Percentiles rank a stretch among this genome's conserved stretches.
phyloP scores from a whole-genome alignment of 2,797 vertebrate species.

The Gadopsis marmoratus region DNA sequence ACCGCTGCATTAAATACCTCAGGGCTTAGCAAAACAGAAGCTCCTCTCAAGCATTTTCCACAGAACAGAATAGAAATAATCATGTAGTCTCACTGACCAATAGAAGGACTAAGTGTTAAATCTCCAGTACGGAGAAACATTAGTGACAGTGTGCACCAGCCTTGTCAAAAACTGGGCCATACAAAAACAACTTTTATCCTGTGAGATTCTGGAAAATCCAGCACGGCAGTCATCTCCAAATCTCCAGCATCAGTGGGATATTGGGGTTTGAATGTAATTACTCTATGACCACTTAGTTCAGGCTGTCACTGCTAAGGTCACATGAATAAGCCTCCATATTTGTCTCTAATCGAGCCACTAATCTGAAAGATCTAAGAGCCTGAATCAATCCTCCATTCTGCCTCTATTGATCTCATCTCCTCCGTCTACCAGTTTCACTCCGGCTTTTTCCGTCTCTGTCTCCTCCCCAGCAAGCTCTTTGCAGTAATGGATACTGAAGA shows the following conservation, averaged over 20 bases:
- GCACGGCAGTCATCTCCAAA: constrained; percentile 56
- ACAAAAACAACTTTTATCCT: constrained; percentile 50
- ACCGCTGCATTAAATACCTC: constrained; percentile 19
- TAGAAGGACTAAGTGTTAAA: constrained; percentile 34
- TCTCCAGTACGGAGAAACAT: constrained; percentile 26
- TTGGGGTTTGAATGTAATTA: constrained; percentile 79
- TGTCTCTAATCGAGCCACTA: constrained; percentile 82
- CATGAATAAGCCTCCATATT: constrained; percentile 82
- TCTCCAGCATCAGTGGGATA: constrained; percentile 71
- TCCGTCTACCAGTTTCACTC: constrained; percentile 75
- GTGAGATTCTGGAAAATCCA: constrained; percentile 53
- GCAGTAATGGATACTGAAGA: constrained; percentile 83
- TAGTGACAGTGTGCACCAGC: constrained; percentile 26
- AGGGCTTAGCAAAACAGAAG: constrained; percentile 26
- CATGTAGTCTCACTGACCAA: constrained; percentile 1
- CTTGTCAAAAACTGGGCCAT: constrained; percentile 61
- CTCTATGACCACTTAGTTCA: constrained; percentile 76
- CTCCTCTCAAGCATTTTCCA: constrained; percentile 2
- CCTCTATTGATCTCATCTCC: constrained; percentile 83
- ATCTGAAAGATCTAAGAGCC: constrained; percentile 83
- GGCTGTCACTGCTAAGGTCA: constrained; percentile 79
- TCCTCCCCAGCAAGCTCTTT: constrained; percentile 69
- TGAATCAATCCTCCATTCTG: constrained; percentile 83
- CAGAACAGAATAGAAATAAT: background rate
- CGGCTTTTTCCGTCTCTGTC: constrained; percentile 55